Conservation (phyloP, 30 jellyfish, hydroid and myxozoan species). For the Nemopilema nomurai region DNA sequence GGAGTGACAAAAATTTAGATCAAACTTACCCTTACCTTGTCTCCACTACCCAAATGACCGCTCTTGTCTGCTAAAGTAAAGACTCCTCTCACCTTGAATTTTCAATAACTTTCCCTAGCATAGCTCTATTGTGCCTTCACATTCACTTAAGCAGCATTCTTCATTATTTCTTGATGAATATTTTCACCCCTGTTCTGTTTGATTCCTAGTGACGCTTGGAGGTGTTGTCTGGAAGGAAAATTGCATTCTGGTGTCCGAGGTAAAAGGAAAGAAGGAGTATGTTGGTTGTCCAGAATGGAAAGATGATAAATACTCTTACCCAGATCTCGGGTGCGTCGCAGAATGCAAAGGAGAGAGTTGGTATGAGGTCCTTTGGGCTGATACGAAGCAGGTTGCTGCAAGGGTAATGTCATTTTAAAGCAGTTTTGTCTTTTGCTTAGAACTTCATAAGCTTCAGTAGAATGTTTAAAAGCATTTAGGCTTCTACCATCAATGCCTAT, state of each 20-base stretch:
- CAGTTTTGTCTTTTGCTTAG: not conserved
- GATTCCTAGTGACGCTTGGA: slow-evolving; percentile 8
- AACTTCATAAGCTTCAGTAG: not conserved
- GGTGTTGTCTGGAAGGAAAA: slow-evolving; percentile 21
- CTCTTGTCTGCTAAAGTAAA: too few relatives aligned
- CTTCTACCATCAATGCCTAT: too few relatives aligned
- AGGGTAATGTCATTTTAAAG: slow-evolving; percentile 29
- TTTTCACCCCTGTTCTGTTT: too few relatives aligned
- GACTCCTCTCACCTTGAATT: too few relatives aligned
- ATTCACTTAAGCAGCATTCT: too few relatives aligned
- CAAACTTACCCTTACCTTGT: too few relatives aligned
- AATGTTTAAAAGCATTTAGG: too few relatives aligned
- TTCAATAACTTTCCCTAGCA: too few relatives aligned
- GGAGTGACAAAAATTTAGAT: too few relatives aligned
- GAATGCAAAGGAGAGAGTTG: slow-evolving; percentile 42
- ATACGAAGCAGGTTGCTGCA: slow-evolving; percentile 34
- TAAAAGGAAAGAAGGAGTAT: slow-evolving; percentile 27
- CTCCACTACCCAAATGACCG: too few relatives aligned
- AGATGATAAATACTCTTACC: slow-evolving; percentile 22
- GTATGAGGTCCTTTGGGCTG: slow-evolving; percentile 19
- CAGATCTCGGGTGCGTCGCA: slow-evolving; percentile 30
- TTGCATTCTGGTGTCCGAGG: slow-evolving; percentile 25
- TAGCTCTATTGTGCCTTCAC: too few relatives aligned
- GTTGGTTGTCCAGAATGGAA: slow-evolving; percentile 47
- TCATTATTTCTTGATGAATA: too few relatives aligned